Base-by-base conservation (phyloP, 2,113 vertebrate species). In the Leptodactylus fuscus region DNA sequence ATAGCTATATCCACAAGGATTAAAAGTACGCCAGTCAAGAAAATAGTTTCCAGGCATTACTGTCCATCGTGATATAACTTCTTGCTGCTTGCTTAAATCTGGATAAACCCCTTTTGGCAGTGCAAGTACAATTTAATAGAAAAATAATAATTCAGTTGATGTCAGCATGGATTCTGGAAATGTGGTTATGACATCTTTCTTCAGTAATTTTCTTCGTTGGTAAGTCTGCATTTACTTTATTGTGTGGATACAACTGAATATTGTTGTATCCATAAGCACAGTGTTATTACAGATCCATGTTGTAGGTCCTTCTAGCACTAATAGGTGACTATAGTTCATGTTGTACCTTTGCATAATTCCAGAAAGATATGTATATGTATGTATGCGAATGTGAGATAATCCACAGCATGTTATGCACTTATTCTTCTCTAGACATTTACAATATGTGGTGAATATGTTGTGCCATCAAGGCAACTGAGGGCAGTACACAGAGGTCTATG, bases 21-120 rank as follows among this genome's bases (percentile, higher is more conserved):
- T 82, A 73, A 55, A 49, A 71, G 53, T 70, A 22, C 44, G 67
- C 46, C 34, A 15, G 48, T 82, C 65, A 82, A 15, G 48, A 55
- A 69, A 82, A 82, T 73, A 73, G 81, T 82, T 82, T 82, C 34
- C 51, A 80, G 20, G 53, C 29, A 78, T 78, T 60, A 24, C 77
- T 46, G 51, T 60, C 32, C 53, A 24, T 79, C 51, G 34, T 79
- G 29, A 34, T 60, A 38, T 58, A 55, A 79, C 51, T 38, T 7
- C 34, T 79, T 24, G 76, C 76, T 79, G 29, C 11, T 79, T 58
- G 11, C 20, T 34, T 76, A 51, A 76, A 51, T 76, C 46, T 76
- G 74, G 46, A 76, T 76, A 51, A 76, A 32, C 7, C 65, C 48
- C 46, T 78, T 22, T 78, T 53, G 48, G 75, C 75, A 78, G 29